Evolutionary conservation across 2,113 vertebrate species (phyloP).

Genomic region (Strix uralensis): DNA sequence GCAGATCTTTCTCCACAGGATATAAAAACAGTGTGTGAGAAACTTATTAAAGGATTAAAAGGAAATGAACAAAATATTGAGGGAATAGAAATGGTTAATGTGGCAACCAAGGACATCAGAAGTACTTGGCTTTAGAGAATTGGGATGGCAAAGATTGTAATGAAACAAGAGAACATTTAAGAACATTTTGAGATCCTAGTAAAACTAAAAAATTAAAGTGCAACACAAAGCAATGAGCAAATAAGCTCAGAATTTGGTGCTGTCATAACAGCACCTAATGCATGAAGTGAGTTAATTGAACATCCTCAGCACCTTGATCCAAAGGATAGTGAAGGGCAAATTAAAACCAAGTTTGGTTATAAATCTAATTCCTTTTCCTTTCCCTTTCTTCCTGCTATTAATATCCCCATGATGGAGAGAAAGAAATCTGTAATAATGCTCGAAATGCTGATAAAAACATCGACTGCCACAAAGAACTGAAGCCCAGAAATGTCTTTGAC

Average conservation of each 20-base stretch:
- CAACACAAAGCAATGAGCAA: background rate
- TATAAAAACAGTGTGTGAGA: background rate
- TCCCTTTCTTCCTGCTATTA: background rate
- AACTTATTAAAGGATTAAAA: background rate
- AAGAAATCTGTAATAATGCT: background rate
- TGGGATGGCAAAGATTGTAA: background rate
- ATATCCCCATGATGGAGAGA: background rate
- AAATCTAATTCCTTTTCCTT: background rate
- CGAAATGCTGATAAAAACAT: background rate
- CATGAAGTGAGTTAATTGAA: background rate
- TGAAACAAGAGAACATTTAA: background rate
- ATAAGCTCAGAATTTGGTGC: background rate
- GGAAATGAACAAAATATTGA: background rate
- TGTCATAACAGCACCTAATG: fast-evolving
- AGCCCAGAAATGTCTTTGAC: background rate
- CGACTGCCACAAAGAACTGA: background rate
- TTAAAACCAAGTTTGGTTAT: background rate
- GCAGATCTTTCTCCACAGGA: background rate
- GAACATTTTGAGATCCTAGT: background rate
- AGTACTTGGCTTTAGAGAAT: background rate
- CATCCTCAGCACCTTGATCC: background rate
- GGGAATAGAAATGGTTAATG: background rate
- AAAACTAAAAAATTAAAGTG: background rate
- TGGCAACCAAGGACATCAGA: background rate
- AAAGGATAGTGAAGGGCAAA: background rate